Percentiles rank a stretch among this genome's conserved stretches.
Conservation (phyloP, 2,113 vertebrate species). For the Ursus arctos region DNA sequence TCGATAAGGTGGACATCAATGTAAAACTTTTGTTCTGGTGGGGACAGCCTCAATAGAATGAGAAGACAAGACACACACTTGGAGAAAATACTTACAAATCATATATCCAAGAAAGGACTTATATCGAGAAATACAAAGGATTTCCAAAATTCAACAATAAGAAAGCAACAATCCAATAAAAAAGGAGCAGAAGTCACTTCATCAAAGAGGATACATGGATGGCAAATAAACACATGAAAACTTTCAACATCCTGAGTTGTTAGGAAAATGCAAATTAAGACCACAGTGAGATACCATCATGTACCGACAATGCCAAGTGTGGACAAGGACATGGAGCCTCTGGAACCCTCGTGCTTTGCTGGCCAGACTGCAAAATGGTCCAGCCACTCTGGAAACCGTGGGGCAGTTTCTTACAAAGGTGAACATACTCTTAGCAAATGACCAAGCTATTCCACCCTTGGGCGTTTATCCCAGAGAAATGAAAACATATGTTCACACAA, state of each 20-base stretch:
- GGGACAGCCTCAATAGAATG: neutral
- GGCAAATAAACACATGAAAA: neutral
- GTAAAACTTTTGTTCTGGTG: neutral
- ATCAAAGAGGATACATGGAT: neutral
- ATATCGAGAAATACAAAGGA: neutral
- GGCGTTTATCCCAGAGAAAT: neutral
- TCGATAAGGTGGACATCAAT: neutral
- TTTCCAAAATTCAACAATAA: neutral
- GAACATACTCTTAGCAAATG: neutral
- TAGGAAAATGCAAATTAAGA: conserved; percentile 32
- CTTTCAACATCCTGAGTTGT: neutral
- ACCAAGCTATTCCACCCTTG: neutral
- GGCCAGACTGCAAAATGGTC: neutral
- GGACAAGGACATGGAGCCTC: neutral
- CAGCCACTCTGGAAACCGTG: neutral
- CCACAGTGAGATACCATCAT: neutral
- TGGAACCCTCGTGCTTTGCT: neutral
- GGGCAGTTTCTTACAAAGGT: neutral
- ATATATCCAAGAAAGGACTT: neutral
- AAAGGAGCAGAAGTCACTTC: neutral
- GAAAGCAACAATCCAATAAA: neutral
- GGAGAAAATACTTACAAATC: neutral
- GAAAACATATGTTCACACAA: neutral
- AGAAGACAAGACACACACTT: neutral
- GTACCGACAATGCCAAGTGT: neutral